Percentiles rank a stretch among this genome's conserved stretches.
Conservation (phyloP, 2,113 vertebrate genomes). For the Serilophus lunatus region DNA sequence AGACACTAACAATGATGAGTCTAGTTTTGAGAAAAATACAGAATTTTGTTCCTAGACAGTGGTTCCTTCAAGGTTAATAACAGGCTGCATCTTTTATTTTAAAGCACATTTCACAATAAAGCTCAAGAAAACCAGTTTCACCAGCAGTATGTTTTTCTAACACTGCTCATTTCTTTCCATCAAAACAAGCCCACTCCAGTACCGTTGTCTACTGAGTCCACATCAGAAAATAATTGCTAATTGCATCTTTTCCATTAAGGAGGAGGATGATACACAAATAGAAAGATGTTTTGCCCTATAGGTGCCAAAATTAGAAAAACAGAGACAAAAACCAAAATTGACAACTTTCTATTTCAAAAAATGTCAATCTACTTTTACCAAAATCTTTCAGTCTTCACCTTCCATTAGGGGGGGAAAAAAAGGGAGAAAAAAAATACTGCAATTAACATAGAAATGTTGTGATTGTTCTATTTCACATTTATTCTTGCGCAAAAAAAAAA, state of each 20-base stretch:
- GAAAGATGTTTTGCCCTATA: neutral
- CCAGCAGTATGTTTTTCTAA: neutral
- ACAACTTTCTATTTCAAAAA: neutral
- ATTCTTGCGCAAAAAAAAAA: neutral
- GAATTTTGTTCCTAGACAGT: neutral
- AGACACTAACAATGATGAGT: neutral
- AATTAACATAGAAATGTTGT: neutral
- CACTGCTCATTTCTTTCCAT: neutral
- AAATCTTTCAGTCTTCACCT: neutral
- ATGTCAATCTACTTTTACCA: neutral
- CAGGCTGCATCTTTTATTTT: neutral
- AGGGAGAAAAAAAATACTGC: neutral
- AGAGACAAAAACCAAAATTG: neutral
- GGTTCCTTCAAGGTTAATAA: neutral
- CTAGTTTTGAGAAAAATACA: neutral
- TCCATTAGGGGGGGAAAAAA: neutral
- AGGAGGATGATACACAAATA: neutral
- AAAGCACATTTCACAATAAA: neutral
- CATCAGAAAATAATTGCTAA: neutral
- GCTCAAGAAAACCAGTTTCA: neutral
- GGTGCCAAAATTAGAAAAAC: neutral
- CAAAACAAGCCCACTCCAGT: neutral
- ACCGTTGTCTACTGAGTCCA: neutral
- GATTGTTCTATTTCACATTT: neutral
- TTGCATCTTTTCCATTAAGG: neutral